Percentiles rank a stretch among this genome's conserved stretches.
Conservation (phyloP, 2,113 vertebrate species). For the Ictidomys tridecemlineatus region DNA sequence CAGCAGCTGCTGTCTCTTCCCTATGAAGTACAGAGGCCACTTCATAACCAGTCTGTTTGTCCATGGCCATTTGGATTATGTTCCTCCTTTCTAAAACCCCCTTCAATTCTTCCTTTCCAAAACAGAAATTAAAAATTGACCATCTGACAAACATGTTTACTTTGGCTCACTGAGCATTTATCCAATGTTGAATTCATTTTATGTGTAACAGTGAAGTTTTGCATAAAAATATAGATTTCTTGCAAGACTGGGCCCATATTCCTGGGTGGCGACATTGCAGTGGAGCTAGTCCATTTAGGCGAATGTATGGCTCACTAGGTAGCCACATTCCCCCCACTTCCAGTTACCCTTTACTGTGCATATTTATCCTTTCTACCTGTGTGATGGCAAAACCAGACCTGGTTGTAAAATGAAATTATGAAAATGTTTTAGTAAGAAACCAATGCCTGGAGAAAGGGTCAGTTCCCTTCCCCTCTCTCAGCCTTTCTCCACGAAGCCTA, state of each 20-base stretch:
- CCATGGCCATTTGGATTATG: background rate
- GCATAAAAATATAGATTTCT: background rate
- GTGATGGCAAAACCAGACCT: too few relatives aligned
- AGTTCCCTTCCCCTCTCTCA: too few relatives aligned
- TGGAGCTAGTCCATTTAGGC: background rate
- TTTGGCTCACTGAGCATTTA: background rate
- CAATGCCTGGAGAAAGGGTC: too few relatives aligned
- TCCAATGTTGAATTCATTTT: background rate
- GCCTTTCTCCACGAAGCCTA: too few relatives aligned
- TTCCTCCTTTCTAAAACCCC: background rate
- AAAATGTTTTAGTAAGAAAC: too few relatives aligned
- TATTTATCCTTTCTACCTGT: too few relatives aligned
- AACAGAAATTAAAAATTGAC: background rate
- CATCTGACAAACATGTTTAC: background rate
- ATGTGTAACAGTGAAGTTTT: background rate
- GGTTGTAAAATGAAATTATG: too few relatives aligned
- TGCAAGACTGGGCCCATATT: background rate
- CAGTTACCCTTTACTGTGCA: fast-evolving
- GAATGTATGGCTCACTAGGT: background rate
- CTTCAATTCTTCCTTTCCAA: background rate
- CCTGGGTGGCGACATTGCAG: background rate
- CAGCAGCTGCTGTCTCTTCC: background rate
- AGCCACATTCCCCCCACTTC: background rate
- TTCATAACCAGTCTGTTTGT: too few relatives aligned
- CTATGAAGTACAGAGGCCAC: background rate